These are phyloP conservation scores for Meda fulgida DNA, from an alignment of 2,797 vertebrate genomes.

Conservation along the genomic window DNA sequence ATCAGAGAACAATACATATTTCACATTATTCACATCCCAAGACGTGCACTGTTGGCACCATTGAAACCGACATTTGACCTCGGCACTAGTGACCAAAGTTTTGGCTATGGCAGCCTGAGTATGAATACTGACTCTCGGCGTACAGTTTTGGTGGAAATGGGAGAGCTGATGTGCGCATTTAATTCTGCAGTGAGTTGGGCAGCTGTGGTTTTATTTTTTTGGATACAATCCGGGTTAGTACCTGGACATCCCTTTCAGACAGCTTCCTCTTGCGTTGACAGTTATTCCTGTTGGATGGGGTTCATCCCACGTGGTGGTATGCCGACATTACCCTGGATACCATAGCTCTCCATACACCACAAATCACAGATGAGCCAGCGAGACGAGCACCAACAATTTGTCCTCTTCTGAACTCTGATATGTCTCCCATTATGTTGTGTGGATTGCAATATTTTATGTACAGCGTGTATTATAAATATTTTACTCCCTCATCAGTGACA, in stretches of 20 bases:
- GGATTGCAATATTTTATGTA: not conserved
- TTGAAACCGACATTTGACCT: not conserved
- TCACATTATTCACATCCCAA: not conserved
- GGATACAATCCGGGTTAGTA: not conserved
- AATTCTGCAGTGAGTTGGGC: too few relatives aligned
- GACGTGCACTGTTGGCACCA: not conserved
- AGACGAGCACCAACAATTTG: not conserved
- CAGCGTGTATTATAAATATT: not conserved
- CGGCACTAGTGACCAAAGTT: not conserved
- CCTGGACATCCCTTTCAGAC: not conserved
- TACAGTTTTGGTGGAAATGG: too few relatives aligned
- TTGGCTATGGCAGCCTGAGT: not conserved
- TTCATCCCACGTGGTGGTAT: not conserved
- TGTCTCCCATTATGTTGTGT: not conserved
- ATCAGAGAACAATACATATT: not conserved
- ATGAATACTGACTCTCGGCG: not conserved
- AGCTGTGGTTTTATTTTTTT: not conserved
- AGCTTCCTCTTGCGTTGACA: not conserved
- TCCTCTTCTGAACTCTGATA: not conserved
- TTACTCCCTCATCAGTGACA: slow-evolving; percentile 56
- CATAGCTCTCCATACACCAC: not conserved
- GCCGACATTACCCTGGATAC: not conserved
- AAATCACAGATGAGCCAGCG: not conserved
- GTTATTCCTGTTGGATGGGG: not conserved
- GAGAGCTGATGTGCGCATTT: too few relatives aligned